Evolutionary conservation across 2,888 invertebrate species (phyloP), one percentile per base, ranked within the genome.

Genomic region (Zygogramma bicolorata): DNA sequence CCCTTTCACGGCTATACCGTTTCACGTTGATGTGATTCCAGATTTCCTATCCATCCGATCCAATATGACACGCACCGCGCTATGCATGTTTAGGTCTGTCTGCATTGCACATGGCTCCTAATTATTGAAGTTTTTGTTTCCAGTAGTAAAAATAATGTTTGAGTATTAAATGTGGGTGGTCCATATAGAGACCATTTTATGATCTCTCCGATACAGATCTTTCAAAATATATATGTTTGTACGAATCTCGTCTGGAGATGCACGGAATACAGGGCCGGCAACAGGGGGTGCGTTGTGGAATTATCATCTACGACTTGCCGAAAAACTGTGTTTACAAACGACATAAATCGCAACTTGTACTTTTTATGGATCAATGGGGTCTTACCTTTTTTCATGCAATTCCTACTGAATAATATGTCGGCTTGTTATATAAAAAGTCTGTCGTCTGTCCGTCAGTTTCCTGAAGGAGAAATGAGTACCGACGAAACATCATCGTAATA

Each of bases 101-200:
- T 80, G 80, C 76, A 71, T 65, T 70, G 76, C 80, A 80, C 77
- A 82, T 82, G 83, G 81, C 80, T 80, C 77, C 79, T 82, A 82
- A 82, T 82, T 81, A 83, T 81, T 79, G 81, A 79, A 80, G 79
- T 81, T 81, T 82, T 80, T 80, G 80, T 81, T 76, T 70, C 65
- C 68, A 70, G 77, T 77, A 71, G 77, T 81, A 81, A 81, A 81
- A 81, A 81, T 80, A 78, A 77, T 71, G 75, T 75, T 78, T 76
- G 73, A 79, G 63, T 60, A 72, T 29, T 73, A 63, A 74, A 74
- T 74, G 79, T 82, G 82, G 81, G 82, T 82, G 82, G 82, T 81
- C 82, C 75, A 74, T 78, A 75, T 75, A 73, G 65, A 65, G 58
- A 63, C 63, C 77, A 68, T 78, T 81, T 81, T 82, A 81, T 79